These are phyloP conservation scores for Brachionus angularis DNA, from an alignment of 1,140 invertebrate genomes.

Conservation along the genomic window DNA sequence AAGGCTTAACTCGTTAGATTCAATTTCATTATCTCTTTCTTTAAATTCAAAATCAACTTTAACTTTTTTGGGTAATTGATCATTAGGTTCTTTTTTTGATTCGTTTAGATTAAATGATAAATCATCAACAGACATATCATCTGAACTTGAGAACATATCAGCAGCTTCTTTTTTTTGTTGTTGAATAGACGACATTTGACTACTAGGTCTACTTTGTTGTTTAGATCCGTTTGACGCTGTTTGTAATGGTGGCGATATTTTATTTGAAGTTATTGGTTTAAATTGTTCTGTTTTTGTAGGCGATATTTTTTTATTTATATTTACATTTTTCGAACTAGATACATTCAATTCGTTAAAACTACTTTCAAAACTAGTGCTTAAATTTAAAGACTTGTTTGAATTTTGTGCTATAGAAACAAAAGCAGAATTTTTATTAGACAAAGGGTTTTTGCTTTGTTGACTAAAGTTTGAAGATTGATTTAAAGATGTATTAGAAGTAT, in stretches of 20 bases:
- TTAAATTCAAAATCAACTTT: constrained; percentile 28
- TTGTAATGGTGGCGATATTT: too few species aligned
- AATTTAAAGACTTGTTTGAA: constrained; percentile 7
- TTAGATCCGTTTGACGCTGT: too few species aligned
- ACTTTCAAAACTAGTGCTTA: not conserved
- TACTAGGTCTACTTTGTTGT: not conserved
- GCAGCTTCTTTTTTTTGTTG: constrained; percentile 26
- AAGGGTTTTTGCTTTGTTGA: not conserved
- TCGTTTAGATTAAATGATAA: constrained; percentile 11
- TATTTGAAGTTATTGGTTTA: not conserved
- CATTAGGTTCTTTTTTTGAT: not conserved
- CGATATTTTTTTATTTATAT: constrained; percentile 9
- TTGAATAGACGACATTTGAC: constrained; percentile 12
- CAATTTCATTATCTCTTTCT: constrained; percentile 28
- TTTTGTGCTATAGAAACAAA: constrained; percentile 1
- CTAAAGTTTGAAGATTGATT: not conserved
- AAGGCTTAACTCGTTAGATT: not conserved
- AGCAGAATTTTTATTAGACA: not conserved
- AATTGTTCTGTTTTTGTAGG: constrained; percentile 14
- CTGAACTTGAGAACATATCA: constrained; percentile 9
- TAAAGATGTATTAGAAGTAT: not conserved
- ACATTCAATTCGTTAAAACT: constrained; percentile 6
- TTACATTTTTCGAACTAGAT: constrained; percentile 1
- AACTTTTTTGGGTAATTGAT: not conserved
- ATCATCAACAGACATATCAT: constrained; percentile 24